Percentiles rank a stretch among this genome's conserved stretches.
These are phyloP conservation scores for Acanthosepion pharaonis DNA, from an alignment of 2,888 invertebrate species.

Conservation along the genomic window DNA sequence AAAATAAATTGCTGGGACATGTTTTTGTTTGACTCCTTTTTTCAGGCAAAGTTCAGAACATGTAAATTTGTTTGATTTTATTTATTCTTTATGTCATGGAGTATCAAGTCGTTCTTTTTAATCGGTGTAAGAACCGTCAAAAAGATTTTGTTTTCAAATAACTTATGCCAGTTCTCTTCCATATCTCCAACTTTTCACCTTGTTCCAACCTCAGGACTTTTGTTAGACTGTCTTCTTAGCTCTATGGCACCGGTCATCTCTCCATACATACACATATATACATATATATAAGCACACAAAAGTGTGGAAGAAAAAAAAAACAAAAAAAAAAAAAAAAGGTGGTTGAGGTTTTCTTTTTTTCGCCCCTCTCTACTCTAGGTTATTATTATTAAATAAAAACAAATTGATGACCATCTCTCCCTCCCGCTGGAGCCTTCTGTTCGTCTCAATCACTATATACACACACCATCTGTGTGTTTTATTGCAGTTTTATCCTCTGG, in stretches of 20 bases:
- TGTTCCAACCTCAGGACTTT: not conserved
- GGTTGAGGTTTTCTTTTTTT: not conserved
- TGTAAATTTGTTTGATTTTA: too few relatives aligned
- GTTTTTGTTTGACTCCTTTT: too few relatives aligned
- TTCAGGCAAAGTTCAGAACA: too few relatives aligned
- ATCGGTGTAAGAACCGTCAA: not conserved
- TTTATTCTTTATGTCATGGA: too few relatives aligned
- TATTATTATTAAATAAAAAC: not conserved
- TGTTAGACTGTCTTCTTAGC: not conserved
- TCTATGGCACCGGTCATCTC: not conserved
- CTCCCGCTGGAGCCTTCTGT: not conserved
- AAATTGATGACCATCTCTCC: not conserved
- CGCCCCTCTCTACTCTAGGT: not conserved
- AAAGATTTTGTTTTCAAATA: not conserved
- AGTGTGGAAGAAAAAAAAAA: not conserved
- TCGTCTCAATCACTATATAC: not conserved
- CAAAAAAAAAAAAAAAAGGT: not conserved
- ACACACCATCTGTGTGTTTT: conserved; percentile 12
- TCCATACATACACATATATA: not conserved
- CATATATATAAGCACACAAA: not conserved
- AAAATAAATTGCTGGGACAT: too few relatives aligned
- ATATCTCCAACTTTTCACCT: not conserved
- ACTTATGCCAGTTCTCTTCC: not conserved
- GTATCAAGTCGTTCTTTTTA: too few relatives aligned
- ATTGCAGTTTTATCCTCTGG: not conserved